Conservation (phyloP, 1,140 invertebrate species). For the Bombus sylvicola region DNA sequence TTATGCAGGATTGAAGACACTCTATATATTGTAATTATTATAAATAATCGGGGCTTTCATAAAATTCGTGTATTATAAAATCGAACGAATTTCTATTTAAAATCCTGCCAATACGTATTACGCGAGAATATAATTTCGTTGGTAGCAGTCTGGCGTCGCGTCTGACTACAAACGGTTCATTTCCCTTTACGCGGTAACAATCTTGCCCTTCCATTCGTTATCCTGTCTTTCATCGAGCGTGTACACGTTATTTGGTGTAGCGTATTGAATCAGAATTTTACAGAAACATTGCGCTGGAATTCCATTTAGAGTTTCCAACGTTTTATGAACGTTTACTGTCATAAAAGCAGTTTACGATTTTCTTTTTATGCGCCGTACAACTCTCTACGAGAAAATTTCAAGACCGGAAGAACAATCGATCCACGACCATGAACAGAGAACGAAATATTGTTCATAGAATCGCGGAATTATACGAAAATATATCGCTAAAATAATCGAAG, state of each 20-base stretch:
- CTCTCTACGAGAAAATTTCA: background rate
- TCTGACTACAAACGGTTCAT: slow-evolving; percentile 3
- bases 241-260: background rate
- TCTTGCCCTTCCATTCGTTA: too few relatives aligned
- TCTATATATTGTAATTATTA: background rate
- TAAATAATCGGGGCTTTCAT: too few relatives aligned
- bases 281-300: background rate
- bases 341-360: slow-evolving; percentile 12
- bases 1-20: background rate
- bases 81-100: background rate
- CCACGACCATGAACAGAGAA: too few relatives aligned
- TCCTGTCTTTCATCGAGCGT: background rate
- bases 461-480: too few relatives aligned
- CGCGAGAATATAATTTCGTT: background rate
- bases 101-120: background rate
- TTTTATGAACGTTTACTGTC: background rate
- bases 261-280: background rate
- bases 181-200: background rate
- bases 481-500: too few relatives aligned
- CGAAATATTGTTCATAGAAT: background rate
- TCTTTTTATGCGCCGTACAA: background rate
- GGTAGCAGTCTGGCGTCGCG: background rate
- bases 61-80: too few relatives aligned
- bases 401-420: background rate
- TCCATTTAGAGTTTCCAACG: background rate